These are phyloP conservation scores for Nephila pilipes DNA, from an alignment of 1,140 invertebrate species.

Conservation along the genomic window DNA sequence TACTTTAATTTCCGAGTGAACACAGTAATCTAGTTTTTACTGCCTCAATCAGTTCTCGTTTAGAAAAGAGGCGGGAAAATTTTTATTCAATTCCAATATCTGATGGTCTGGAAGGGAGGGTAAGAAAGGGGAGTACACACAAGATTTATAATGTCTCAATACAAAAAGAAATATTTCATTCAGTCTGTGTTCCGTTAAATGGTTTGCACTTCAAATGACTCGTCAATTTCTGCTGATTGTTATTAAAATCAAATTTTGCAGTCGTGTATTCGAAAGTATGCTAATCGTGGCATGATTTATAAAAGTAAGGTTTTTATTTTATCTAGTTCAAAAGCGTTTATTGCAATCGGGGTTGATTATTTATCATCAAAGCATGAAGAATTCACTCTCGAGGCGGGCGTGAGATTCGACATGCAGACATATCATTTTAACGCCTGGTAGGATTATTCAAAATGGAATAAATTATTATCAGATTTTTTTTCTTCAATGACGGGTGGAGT, in stretches of 20 bases:
- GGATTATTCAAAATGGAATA: no score
- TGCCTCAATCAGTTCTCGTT: no score
- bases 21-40: no score
- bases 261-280: background rate
- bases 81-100: background rate
- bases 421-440: background rate
- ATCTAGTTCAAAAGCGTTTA: background rate
- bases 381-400: background rate
- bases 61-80: background rate
- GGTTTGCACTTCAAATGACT: background rate
- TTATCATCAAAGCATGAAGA: slow-evolving; percentile 8
- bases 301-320: background rate
- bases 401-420: background rate
- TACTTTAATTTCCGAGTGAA: no score
- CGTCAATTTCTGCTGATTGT: background rate
- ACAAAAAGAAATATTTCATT: background rate
- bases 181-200: background rate
- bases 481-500: no score
- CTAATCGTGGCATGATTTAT: slow-evolving; percentile 14
- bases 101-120: no score
- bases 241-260: background rate
- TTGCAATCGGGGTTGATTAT: slow-evolving; percentile 23
- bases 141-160: background rate
- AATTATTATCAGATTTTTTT: no score
- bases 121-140: no score